A percentile compares a stretch with the other conserved stretches of the same genome.
These are phyloP conservation scores for Helostoma temminkii DNA, from an alignment of 2,797 vertebrate genomes.

Conservation along the genomic window DNA sequence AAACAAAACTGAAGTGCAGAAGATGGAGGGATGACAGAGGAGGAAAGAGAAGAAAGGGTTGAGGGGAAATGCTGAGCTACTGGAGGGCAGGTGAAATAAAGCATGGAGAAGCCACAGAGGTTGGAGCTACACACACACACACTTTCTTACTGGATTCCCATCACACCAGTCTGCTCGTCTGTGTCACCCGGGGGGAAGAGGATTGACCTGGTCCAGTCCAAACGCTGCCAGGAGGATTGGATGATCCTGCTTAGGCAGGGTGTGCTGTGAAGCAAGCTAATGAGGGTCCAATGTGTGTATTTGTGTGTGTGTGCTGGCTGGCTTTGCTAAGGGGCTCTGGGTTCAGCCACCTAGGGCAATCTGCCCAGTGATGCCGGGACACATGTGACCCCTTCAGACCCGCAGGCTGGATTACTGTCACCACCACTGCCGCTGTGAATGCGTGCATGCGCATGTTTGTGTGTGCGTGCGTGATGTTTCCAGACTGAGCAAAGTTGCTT, in stretches of 20 bases:
- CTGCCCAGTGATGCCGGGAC: conserved; percentile 72
- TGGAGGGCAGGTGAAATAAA: conserved; percentile 6
- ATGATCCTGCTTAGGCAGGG: conserved; percentile 82
- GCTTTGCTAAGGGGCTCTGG: conserved; percentile 55
- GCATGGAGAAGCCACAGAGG: conserved; percentile 34
- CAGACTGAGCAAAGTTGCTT: conserved; percentile 27
- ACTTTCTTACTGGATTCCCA: conserved; percentile 44
- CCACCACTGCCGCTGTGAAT: conserved; percentile 23
- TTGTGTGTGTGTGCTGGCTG: conserved; percentile 58
- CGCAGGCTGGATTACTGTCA: conserved; percentile 63
- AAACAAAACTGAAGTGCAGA: conserved; percentile 26
- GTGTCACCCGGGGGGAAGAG: conserved; percentile 50
- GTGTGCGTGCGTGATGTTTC: conserved; percentile 9
- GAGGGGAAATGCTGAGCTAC: background rate
- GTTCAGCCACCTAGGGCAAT: conserved; percentile 70
- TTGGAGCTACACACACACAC: conserved; percentile 20
- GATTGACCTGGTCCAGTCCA: conserved; percentile 76
- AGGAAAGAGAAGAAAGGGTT: background rate
- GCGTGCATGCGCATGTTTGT: conserved; percentile 16
- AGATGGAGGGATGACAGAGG: background rate
- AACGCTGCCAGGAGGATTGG: conserved; percentile 73
- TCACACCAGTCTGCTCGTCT: conserved; percentile 47
- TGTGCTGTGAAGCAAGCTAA: conserved; percentile 82
- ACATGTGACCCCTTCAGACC: conserved; percentile 75
- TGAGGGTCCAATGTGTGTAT: conserved; percentile 66